Base-by-base conservation (phyloP, 2,888 invertebrate genomes). In the Lochmaea capreae region DNA sequence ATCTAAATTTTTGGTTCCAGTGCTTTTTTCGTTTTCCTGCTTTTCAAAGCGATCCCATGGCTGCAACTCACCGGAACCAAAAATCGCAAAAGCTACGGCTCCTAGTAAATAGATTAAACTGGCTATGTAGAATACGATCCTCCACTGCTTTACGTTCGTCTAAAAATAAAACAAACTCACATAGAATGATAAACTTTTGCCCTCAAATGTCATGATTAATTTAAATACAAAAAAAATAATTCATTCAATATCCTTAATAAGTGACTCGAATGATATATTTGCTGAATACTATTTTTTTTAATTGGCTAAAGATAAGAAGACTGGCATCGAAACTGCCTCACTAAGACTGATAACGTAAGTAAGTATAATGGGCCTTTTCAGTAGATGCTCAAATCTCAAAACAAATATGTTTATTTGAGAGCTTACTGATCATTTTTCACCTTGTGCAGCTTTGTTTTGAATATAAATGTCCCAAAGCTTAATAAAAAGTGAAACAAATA, bases 71-170 rank as follows among this genome's bases (percentile, higher is more conserved):
- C 94, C 97, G 0, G 95, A 95, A 59, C 93, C 93, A 84, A 94
- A 93, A 1, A 92, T 79, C 71, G 93, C 95, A 86, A 96, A 97
- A 14, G 96, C 87, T 65, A 95, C 84, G 39, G 95, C 95, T 0
- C 97, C 97, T 14, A 93, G 78, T 0, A 95, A 88, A 84, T 97
- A 97, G 82, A 97, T 91, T 73, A 90, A 90, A 79, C 95, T 93
- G 0, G 96, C 93, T 81, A 97, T 93, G 87, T 94, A 95, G 87
- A 97, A 97, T 8, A 97, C 94, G 43, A 91, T 88, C 77, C 93
- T 91, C 97, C 97, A 97, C 87, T 97, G 93, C 16, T 90, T 91
- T 22, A 91, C 90, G 2, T 90, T 91, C 92, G 94, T 65, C 73
- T 78, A 69, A 72, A 72, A 74, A 73, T 33, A 65, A 70, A 71